Percentiles rank a stretch among this genome's conserved stretches.
These are phyloP conservation scores for Strigamia crassipes DNA, from an alignment of 2,888 invertebrate species.

Conservation along the genomic window DNA sequence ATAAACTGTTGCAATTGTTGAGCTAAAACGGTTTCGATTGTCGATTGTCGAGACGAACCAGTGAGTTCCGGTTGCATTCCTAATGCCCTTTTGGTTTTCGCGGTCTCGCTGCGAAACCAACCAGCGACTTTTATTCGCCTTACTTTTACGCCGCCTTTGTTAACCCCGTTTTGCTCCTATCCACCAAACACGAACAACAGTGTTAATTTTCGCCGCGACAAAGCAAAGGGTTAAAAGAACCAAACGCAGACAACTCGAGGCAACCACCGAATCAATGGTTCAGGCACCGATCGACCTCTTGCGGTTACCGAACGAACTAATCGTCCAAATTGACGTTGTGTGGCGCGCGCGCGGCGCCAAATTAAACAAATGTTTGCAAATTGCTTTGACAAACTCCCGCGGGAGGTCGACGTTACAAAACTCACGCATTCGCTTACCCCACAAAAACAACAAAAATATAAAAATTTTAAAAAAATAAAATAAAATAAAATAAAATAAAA, in stretches of 20 bases:
- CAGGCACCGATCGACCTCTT: conserved; percentile 30
- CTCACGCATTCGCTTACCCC: not conserved
- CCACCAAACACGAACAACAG: not conserved
- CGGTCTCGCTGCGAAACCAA: no score
- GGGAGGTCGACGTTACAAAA: conserved; percentile 5
- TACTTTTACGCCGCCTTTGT: no score
- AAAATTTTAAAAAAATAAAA: conserved; percentile 10
- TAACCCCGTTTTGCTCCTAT: no score
- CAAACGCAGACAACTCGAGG: not conserved
- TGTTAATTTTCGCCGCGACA: not conserved
- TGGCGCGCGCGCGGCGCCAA: conserved; percentile 28
- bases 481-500: not conserved
- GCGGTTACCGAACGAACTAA: conserved; percentile 39
- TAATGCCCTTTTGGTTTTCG: no score
- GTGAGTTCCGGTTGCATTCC: no score
- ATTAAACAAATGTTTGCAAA: conserved; percentile 45
- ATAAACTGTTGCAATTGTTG: no score
- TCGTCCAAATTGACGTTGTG: conserved; percentile 23
- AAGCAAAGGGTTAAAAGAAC: not conserved
- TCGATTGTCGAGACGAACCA: no score
- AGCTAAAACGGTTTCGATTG: no score
- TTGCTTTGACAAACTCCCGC: conserved; percentile 28
- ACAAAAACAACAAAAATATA: not conserved
- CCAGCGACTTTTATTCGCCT: no score
- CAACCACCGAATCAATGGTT: conserved; percentile 18